phyloP scores from a whole-genome alignment of 2,113 vertebrate species.

The Smithornis capensis region DNA sequence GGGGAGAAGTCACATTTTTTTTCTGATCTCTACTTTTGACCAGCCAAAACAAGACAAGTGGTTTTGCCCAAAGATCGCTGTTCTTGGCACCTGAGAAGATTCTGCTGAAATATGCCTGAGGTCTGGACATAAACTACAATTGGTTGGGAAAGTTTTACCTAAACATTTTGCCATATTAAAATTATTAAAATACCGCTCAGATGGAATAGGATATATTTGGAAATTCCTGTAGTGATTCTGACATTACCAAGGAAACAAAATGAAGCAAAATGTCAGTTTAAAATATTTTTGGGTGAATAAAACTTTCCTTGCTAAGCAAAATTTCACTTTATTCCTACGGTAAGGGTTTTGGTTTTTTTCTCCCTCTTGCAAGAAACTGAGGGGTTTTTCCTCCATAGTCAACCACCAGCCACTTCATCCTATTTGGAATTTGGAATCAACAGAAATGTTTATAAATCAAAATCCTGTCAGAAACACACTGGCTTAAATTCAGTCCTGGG shows the following conservation, averaged over 20 bases:
- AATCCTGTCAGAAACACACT: not conserved
- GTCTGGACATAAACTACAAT: not conserved
- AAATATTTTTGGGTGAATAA: slow-evolving; percentile 5
- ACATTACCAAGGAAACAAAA: slow-evolving; percentile 26
- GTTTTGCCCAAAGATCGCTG: not conserved
- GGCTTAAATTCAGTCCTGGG: not conserved
- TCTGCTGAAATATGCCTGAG: not conserved
- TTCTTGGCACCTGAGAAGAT: not conserved
- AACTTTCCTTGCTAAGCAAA: not conserved
- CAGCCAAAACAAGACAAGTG: not conserved
- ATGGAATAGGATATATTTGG: slow-evolving; percentile 17
- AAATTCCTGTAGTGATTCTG: not conserved
- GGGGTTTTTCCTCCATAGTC: not conserved
- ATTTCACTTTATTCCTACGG: not conserved
- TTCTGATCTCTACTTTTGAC: not conserved
- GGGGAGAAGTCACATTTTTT: not conserved
- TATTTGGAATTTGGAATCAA: not conserved
- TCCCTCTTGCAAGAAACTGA: not conserved
- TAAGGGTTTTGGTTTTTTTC: fast-evolving
- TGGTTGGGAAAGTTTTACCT: not conserved
- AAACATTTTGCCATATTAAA: not conserved
- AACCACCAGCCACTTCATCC: not conserved
- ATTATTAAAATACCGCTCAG: not conserved
- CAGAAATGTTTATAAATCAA: not conserved
- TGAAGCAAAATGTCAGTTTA: not conserved